Evolutionary conservation across 2,888 invertebrate genomes (phyloP).

Genomic region (Matsumyia berberina): DNA sequence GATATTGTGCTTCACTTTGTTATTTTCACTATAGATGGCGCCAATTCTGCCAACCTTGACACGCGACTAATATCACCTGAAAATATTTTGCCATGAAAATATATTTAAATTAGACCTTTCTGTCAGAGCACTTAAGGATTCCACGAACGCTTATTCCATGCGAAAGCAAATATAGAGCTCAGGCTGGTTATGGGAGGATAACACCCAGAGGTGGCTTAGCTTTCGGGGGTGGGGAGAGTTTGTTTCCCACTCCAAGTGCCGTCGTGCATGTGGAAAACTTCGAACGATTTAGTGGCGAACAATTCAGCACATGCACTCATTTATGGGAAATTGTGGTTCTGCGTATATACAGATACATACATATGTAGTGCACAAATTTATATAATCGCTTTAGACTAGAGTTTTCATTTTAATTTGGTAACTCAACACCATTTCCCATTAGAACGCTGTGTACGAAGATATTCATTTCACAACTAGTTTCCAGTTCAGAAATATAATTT

Average conservation of each 20-base stretch:
- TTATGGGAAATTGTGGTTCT: no score
- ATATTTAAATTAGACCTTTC: conserved; percentile 29
- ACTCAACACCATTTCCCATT: conserved; percentile 22
- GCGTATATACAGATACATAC: neutral
- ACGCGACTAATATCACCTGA: conserved; percentile 51
- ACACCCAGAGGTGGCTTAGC: neutral
- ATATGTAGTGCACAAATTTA: neutral
- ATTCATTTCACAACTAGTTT: conserved; percentile 34
- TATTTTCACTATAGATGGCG: conserved; percentile 49
- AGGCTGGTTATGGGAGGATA: conserved; percentile 1
- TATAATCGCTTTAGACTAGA: conserved; percentile 9
- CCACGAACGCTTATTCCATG: conserved; percentile 12
- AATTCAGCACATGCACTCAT: neutral
- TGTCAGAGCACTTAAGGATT: conserved; percentile 37
- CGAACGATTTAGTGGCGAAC: conserved; percentile 5
- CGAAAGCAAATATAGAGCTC: neutral
- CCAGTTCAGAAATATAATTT: neutral
- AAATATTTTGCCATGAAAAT: conserved; percentile 18
- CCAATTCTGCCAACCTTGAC: conserved; percentile 63
- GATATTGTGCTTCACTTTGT: conserved; percentile 4
- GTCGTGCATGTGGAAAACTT: conserved; percentile 6
- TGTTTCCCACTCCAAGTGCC: neutral
- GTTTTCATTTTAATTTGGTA: conserved; percentile 39
- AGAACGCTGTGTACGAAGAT: neutral
- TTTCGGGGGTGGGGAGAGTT: neutral